These are phyloP conservation scores for Petrocephalus sullivani DNA, from an alignment of 2,797 vertebrate species.

Conservation along the genomic window DNA sequence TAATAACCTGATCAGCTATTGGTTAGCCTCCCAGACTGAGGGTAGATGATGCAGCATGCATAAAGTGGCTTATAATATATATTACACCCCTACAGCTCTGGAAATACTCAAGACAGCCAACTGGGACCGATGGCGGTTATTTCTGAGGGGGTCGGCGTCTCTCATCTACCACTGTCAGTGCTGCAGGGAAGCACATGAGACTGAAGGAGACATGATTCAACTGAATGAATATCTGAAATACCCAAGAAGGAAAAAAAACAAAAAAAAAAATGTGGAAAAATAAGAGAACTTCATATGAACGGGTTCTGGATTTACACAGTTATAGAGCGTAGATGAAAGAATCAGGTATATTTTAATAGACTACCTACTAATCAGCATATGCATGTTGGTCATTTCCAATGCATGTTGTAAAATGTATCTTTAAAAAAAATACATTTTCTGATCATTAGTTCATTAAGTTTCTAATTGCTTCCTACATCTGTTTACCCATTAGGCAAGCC, in stretches of 20 bases:
- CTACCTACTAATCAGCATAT: background rate
- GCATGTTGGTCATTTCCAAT: background rate
- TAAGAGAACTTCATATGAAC: background rate
- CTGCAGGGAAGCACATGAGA: background rate
- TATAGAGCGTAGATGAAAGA: background rate
- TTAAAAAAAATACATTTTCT: background rate
- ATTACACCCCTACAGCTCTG: background rate
- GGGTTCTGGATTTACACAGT: background rate
- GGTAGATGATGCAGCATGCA: background rate
- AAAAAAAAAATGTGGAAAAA: background rate
- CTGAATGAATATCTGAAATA: background rate
- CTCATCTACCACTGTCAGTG: background rate
- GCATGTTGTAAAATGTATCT: background rate
- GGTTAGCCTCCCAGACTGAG: background rate
- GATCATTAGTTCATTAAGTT: background rate
- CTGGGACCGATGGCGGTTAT: background rate
- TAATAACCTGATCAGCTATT: background rate
- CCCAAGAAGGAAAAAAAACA: background rate
- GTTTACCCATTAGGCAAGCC: background rate
- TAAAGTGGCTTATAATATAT: background rate
- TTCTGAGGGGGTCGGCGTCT: background rate
- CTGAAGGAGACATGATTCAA: background rate
- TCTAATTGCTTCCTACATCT: background rate
- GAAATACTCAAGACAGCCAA: background rate
- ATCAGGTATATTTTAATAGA: background rate